Evolutionary conservation across 1,140 invertebrate species (phyloP), one percentile per base, ranked within the genome.

Genomic region (Cryptotermes secundus): DNA sequence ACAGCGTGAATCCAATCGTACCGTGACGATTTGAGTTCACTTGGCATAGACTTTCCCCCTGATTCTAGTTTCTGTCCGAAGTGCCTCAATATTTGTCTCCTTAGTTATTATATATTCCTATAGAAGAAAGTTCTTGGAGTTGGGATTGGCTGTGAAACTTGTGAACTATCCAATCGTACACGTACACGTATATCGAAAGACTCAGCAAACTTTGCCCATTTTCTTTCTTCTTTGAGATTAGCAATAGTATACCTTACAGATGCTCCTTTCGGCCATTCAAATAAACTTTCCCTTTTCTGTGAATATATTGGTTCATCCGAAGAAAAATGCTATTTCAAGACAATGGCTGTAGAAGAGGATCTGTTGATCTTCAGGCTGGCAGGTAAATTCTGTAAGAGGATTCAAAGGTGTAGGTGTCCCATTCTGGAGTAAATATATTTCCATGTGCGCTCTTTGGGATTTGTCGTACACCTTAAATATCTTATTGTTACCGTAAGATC

Each of bases 101-200:
- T 72, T 72, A n/a, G n/a, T n/a, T n/a, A 72, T 72, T 72, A 72
- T n/a, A n/a, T 72, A 72, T 72, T 72, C 59, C 53, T 4, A 72
- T 3, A 72, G 59, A 14, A 72, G 59, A 14, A 72, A 72, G 26
- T 72, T 72, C 6, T 16, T 16, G 14, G n/a, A 26, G 9, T 1
- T 72, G 26, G 31, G 59, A 72, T 31, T 65, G 59, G n/a, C 10
- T 72, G 1, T 72, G 26, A 72, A 72, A 72, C 26, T 72, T 31
- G 59, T 31, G 59, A 72, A 72, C 59, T 7, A 72, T 9, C 14
- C 59, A 72, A 72, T 72, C 59, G 31, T 72, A 31, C 26, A n/a
- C n/a, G n/a, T n/a, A n/a, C n/a, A n/a, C n/a, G n/a, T n/a, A 72
- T 26, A 31, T 72, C 59, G 59, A 72, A 31, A 72, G 31, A 31